Percentiles rank a stretch among this genome's conserved stretches.
These are phyloP conservation scores for Acronicta alni DNA, from an alignment of 2,888 invertebrate species.

Conservation along the genomic window DNA sequence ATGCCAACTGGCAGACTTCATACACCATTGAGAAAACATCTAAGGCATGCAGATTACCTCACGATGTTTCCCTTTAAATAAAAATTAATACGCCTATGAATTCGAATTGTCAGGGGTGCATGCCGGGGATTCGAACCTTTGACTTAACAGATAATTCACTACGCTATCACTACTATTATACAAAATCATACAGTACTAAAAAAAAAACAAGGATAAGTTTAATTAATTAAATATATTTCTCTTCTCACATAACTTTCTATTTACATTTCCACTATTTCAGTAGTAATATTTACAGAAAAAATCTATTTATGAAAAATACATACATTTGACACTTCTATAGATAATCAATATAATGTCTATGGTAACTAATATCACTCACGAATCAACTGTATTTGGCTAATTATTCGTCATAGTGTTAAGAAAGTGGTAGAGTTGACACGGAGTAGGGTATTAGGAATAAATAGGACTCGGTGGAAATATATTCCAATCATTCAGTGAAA, in stretches of 20 bases:
- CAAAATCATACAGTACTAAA: no score
- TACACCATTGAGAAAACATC: no score
- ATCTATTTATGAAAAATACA: constrained; percentile 64
- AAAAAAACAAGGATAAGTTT: constrained; percentile 21
- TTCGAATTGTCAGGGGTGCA: no score
- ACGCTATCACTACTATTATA: no score
- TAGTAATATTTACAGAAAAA: constrained; percentile 79
- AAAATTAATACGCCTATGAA: no score
- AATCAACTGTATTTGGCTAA: constrained; percentile 73
- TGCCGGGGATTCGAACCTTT: no score
- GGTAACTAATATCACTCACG: constrained; percentile 87
- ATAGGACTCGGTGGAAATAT: constrained; percentile 74
- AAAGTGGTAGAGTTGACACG: constrained; percentile 55
- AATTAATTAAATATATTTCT: constrained; percentile 70
- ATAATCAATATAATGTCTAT: constrained; percentile 69
- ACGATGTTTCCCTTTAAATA: no score
- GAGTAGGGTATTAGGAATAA: constrained; percentile 69
- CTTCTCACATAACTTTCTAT: constrained; percentile 79
- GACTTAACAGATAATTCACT: no score
- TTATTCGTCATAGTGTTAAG: constrained; percentile 43
- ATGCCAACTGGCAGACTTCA: no score
- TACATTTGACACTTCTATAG: constrained; percentile 65
- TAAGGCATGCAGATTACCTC: no score
- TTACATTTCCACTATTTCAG: constrained; percentile 78
- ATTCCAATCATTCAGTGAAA: constrained; percentile 65